These are phyloP conservation scores for Lissonota sp. DNA, from an alignment of 2,888 invertebrate genomes.

Conservation along the genomic window DNA sequence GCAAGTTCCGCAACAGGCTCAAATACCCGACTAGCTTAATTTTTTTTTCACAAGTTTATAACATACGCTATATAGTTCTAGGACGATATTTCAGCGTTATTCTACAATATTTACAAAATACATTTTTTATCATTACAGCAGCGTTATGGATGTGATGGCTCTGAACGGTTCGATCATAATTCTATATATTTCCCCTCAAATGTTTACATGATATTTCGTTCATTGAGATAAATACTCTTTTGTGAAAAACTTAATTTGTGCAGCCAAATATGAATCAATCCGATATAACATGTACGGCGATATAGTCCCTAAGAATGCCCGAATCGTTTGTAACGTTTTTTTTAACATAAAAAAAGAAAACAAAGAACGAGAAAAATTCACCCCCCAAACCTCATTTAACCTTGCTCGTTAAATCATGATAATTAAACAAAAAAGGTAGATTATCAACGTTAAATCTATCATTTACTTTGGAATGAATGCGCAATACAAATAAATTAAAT, in stretches of 20 bases:
- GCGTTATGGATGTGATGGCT: constrained; percentile 44
- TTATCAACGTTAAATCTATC: constrained; percentile 26
- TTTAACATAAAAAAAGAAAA: constrained; percentile 39
- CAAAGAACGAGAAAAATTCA: constrained; percentile 20
- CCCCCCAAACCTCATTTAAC: constrained; percentile 7
- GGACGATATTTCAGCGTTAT: constrained; percentile 44
- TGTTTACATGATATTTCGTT: constrained; percentile 50
- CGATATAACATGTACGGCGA: constrained; percentile 30
- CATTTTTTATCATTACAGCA: constrained; percentile 43
- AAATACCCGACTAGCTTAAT: constrained; percentile 20
- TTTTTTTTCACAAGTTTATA: constrained; percentile 40
- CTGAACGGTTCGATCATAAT: constrained; percentile 33
- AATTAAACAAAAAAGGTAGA: constrained; percentile 17
- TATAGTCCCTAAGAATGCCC: constrained; percentile 3
- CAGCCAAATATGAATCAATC: constrained; percentile 30
- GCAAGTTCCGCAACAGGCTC: neutral
- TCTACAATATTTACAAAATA: constrained; percentile 64
- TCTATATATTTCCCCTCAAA: constrained; percentile 24
- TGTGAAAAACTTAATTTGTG: constrained; percentile 32
- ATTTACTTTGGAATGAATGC: constrained; percentile 73
- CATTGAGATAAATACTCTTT: constrained; percentile 49
- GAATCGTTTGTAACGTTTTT: constrained; percentile 26
- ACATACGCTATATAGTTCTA: constrained; percentile 20
- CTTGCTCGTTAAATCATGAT: constrained; percentile 54
- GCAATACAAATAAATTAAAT: constrained; percentile 70